Evolutionary conservation across 2,797 vertebrate genomes (phyloP).

Genomic region (Spinus pinus): DNA sequence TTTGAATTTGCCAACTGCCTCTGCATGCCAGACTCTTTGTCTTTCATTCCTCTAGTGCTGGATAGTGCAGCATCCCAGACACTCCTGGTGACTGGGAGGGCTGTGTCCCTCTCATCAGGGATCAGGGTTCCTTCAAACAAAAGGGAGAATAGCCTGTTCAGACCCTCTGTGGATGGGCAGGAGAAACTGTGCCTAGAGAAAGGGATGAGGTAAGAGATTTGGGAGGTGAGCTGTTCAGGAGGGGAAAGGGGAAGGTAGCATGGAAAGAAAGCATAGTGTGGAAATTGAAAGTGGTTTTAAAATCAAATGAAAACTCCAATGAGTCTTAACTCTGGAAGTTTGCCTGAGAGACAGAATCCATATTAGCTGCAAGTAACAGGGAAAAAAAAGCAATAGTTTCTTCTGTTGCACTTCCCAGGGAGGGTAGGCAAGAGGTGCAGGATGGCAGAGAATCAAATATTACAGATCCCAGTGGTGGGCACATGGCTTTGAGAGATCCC

Average conservation of each 20-base stretch:
- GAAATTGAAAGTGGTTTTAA: neutral
- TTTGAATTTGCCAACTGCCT: neutral
- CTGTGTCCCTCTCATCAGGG: neutral
- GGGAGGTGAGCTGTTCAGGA: neutral
- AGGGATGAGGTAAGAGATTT: neutral
- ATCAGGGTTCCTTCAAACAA: neutral
- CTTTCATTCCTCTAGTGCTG: neutral
- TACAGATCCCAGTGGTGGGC: neutral
- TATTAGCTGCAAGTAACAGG: neutral
- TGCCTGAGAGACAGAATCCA: constrained; percentile 19
- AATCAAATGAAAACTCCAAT: neutral
- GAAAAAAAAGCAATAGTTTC: constrained; percentile 24
- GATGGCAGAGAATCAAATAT: neutral
- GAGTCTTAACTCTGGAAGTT: neutral
- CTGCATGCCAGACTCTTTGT: neutral
- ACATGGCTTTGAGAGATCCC: neutral
- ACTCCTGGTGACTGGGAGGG: neutral
- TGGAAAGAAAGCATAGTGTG: neutral
- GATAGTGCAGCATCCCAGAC: neutral
- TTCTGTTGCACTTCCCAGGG: neutral
- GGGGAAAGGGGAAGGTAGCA: neutral
- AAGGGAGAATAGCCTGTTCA: neutral
- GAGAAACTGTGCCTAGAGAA: neutral
- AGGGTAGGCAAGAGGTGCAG: neutral
- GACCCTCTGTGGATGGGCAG: neutral